phyloP scores from a whole-genome alignment of 2,113 vertebrate genomes.

The Halichoerus grypus region DNA sequence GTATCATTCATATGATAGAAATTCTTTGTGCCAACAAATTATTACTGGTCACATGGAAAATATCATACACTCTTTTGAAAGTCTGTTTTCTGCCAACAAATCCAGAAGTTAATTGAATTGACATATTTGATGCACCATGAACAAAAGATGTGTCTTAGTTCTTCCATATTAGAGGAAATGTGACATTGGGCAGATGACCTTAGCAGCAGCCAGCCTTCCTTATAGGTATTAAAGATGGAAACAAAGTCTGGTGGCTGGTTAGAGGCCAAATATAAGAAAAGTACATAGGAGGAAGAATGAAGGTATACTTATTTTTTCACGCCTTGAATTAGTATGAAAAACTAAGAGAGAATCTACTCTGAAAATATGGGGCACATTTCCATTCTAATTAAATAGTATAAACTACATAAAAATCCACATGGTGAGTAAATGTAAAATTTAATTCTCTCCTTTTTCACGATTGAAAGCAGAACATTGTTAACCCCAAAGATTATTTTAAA shows the following conservation, averaged over 20 bases:
- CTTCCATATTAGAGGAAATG: neutral
- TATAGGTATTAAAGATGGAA: neutral
- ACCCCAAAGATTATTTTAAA: neutral
- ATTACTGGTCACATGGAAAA: neutral
- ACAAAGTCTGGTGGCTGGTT: neutral
- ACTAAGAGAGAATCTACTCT: neutral
- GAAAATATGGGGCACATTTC: neutral
- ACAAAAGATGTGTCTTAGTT: neutral
- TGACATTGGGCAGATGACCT: neutral
- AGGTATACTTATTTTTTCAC: neutral
- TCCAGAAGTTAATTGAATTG: neutral
- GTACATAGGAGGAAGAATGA: neutral
- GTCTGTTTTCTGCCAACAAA: neutral
- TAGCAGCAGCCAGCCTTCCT: neutral
- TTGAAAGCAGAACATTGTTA: neutral
- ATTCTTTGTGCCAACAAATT: neutral
- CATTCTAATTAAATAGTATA: neutral
- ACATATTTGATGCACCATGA: neutral
- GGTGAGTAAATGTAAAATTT: neutral
- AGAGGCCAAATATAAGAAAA: neutral
- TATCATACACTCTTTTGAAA: neutral
- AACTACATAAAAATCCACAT: neutral
- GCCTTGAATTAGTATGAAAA: constrained; percentile 7
- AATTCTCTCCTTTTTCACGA: neutral
- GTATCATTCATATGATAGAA: neutral